phyloP scores from a whole-genome alignment of 2,113 vertebrate species.

The Romanogobio albipinnatus region DNA sequence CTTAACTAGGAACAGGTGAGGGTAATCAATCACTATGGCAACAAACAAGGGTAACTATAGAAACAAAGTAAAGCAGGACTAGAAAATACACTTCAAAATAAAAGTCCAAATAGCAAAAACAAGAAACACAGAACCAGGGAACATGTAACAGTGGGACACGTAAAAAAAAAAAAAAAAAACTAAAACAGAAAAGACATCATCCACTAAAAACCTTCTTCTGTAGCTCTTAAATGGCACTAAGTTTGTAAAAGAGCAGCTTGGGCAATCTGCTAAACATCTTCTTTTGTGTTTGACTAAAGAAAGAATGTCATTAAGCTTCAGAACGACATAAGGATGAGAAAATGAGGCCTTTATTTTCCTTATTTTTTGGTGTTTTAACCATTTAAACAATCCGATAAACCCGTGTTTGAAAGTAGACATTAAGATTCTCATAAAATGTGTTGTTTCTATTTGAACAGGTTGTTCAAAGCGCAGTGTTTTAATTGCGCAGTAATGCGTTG shows the following conservation, averaged over 20 bases:
- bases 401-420: background rate
- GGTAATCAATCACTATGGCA: too few species aligned
- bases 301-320: background rate
- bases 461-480: background rate
- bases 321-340: too few species aligned
- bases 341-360: too few species aligned
- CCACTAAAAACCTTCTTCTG: background rate
- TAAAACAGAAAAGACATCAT: too few species aligned
- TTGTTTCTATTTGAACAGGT: background rate
- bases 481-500: background rate
- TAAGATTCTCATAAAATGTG: background rate
- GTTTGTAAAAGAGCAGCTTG: background rate
- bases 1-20: too few species aligned
- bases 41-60: too few species aligned
- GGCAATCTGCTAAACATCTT: background rate
- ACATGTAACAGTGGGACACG: background rate
- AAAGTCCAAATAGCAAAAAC: too few species aligned
- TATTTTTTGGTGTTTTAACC: background rate
- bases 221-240: background rate
- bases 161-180: too few species aligned
- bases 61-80: too few species aligned
- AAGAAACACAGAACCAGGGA: too few species aligned
- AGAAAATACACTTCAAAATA: too few species aligned
- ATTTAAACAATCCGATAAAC: background rate
- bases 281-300: background rate